phyloP scores from a whole-genome alignment of 1,140 invertebrate species.

The Musca domestica region DNA sequence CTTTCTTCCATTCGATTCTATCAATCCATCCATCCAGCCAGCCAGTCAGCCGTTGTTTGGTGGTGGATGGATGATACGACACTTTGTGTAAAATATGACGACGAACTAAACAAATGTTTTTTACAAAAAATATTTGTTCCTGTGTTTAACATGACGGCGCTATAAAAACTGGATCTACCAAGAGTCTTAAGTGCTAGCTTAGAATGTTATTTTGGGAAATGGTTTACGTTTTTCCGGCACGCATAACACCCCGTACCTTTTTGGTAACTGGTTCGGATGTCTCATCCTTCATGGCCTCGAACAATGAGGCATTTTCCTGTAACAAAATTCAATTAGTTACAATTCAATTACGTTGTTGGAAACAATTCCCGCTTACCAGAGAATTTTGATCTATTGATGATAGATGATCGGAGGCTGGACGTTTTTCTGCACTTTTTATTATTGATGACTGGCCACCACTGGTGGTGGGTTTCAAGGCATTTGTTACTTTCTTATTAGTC shows the following conservation, averaged over 20 bases:
- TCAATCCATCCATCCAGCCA: too few relatives aligned
- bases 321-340: background rate
- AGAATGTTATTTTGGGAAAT: background rate
- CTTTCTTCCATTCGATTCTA: too few relatives aligned
- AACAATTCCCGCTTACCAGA: background rate
- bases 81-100: background rate
- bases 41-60: too few relatives aligned
- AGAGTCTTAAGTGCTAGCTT: background rate
- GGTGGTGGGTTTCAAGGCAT: conserved; percentile 16
- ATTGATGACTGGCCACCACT: conserved; percentile 10
- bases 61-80: background rate
- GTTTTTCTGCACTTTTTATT: conserved; percentile 22
- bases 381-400: conserved; percentile 27
- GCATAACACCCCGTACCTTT: conserved; percentile 16
- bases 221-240: conserved; percentile 18
- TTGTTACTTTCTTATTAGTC: conserved; percentile 5
- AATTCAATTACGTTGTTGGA: too few relatives aligned
- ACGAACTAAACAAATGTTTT: background rate
- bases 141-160: too few relatives aligned
- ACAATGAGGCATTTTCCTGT: conserved; percentile 19
- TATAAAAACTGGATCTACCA: conserved; percentile 13
- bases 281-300: conserved; percentile 19
- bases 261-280: conserved; percentile 21
- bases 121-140: conserved; percentile 4
- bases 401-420: conserved; percentile 18